A percentile compares a stretch with the other conserved stretches of the same genome.
phyloP scores from a whole-genome alignment of 1,140 invertebrate genomes.

The Temnothorax longispinosus region DNA sequence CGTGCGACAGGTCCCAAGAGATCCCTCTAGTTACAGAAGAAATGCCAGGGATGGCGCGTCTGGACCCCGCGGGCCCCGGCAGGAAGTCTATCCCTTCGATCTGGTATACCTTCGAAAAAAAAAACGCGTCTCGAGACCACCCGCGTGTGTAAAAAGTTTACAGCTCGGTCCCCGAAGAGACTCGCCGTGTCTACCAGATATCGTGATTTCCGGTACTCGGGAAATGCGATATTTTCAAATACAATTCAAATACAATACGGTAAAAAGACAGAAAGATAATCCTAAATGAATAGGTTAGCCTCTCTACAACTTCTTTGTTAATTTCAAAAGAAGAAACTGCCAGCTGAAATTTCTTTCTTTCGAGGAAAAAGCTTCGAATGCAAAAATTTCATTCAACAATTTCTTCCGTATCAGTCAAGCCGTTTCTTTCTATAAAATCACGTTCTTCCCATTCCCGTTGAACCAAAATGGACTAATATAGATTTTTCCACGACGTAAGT shows the following conservation, averaged over 20 bases:
- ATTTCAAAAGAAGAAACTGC: background rate
- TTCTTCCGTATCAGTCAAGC: background rate
- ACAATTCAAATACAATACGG: background rate
- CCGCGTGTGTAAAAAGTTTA: constrained; percentile 74
- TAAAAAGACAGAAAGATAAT: background rate
- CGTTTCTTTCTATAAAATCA: too few species aligned
- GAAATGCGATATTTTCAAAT: too few species aligned
- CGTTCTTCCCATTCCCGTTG: background rate
- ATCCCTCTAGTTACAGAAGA: constrained; percentile 28
- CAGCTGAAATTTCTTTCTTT: background rate
- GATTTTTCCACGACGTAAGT: background rate
- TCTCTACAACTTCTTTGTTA: background rate
- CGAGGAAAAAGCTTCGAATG: background rate
- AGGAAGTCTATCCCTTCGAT: constrained; percentile 64
- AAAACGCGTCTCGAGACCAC: constrained; percentile 65
- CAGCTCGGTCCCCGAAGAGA: constrained; percentile 42
- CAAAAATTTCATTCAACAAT: background rate
- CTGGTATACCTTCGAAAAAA: constrained; percentile 53
- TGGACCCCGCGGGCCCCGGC: background rate
- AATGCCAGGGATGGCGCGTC: constrained; percentile 39
- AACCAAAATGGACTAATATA: background rate
- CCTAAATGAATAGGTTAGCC: background rate
- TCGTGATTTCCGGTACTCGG: too few species aligned
- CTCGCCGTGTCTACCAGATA: background rate
- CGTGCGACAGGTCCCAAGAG: constrained; percentile 44